Evolutionary conservation across 1,140 invertebrate species (phyloP), one percentile per base, ranked within the genome.

Genomic region (Zaprionus africanus): DNA sequence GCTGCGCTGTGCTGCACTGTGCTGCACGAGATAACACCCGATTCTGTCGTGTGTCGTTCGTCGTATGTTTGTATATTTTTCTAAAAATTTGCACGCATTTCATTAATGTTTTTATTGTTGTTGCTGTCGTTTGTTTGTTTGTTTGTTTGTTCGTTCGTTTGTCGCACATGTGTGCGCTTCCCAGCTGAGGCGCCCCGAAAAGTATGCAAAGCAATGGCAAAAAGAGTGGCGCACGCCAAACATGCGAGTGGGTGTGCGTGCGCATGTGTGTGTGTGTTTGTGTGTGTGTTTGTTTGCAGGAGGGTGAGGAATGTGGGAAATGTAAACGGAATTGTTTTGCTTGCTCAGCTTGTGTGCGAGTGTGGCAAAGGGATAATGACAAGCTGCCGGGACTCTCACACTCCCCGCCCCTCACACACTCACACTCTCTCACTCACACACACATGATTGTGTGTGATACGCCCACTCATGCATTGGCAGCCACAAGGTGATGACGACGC

Each of bases 271-370:
- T 41, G 68, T 53, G 78, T 15, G 69, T 12, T 4, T 28, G 28
- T 38, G 7, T 34, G 46, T 26, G 60, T 71, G 49, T 41, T 46
- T 22, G 67, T 36, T 56, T 54, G 64, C 54, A 54, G 17, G 31
- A 24, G 79, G 59, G 74, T 46, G 70, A 28, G 77, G 64, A 67
- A 80, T 84, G 84, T 81, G 84, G 84, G 85, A 90, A 90, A 90
- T 88, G 84, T 88, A 88, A 88, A 90, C 84, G 84, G 84, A 88
- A 88, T 90, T 88, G 84, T 88, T 90, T 88, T 84, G 84, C 83
- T 82, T 82, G 83, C 83, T 72, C 73, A 80, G 80, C 57, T 28
- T 31, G 65, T 71, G 53, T 79, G 51, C 73, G 68, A 72, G 78
- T 88, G 80, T 81, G 78, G 64, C 81, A 69, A 88, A 88, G 84